Evolutionary conservation across 1,140 invertebrate species (phyloP), one percentile per base, ranked within the genome.

Genomic region (Drosophila prosaltans): DNA sequence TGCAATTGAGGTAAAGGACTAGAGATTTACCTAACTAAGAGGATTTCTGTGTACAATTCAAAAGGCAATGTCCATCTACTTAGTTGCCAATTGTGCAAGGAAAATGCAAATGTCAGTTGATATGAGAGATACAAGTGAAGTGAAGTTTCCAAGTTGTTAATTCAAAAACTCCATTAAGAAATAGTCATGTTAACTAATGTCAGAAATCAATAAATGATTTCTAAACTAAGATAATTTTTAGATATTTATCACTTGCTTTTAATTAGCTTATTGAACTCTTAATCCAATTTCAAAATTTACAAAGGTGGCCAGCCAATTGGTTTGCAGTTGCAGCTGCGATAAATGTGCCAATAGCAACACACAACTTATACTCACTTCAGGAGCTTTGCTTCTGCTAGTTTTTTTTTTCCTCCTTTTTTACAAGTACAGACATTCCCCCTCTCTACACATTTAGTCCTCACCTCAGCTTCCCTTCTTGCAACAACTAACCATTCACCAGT

Each of bases 231-330:
- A 36, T 26, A 69, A 59, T 26, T 45, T 58, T 40, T 63, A 61
- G 66, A 78, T 72, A 59, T 65, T 65, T 48, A 45, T 30, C 74
- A 77, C 74, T 78, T 71, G 60, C 57, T 45, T 78, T 86, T 77
- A 86, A 88, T 86, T 86, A 88, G 75, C 82, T 86, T 86, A 86
- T 88, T 82, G 83, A 76, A 71, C 79, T 72, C 68, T 63, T 69
- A 9, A 68, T 66, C 69, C 65, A 39, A 69, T 61, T 69, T 55
- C 40, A 54, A 16, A 16, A 16, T 16, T 60, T 62, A 64, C 60
- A 51, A 51, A 65, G 54, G 72, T 65, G n/a, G 51, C 45, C 68
- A 76, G 74, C 69, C 80, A 77, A 80, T 83, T 76, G 65, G 72
- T 45, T 41, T 61, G 78, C 69, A 69, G 39, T 65, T 81, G 80